phyloP scores from a whole-genome alignment of 2,797 vertebrate species.

The Danio choprae region DNA sequence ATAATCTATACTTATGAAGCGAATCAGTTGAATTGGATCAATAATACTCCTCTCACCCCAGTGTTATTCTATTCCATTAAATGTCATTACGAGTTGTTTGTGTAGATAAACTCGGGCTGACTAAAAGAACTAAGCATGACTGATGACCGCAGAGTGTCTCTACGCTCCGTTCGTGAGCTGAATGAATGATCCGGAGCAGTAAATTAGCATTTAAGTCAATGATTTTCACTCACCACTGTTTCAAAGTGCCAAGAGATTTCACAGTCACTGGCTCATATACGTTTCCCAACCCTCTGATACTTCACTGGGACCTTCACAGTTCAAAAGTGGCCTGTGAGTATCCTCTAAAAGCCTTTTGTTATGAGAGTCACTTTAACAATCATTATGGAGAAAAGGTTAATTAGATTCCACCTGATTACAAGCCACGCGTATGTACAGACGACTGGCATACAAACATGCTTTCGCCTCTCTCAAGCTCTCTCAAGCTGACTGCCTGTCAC shows the following conservation, averaged over 20 bases:
- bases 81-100: slow-evolving; percentile 54
- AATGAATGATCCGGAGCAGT: slow-evolving; percentile 52
- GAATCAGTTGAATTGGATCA: slow-evolving; percentile 33
- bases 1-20: slow-evolving; percentile 34
- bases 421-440: slow-evolving; percentile 71
- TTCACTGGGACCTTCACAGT: slow-evolving; percentile 24
- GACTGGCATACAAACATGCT: slow-evolving; percentile 73
- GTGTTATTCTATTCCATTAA: slow-evolving; percentile 50
- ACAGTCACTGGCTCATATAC: slow-evolving; percentile 48
- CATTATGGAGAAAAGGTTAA: slow-evolving; percentile 76
- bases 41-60: slow-evolving; percentile 1
- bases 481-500: slow-evolving; percentile 61
- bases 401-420: slow-evolving; percentile 75
- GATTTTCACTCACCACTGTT: slow-evolving; percentile 55
- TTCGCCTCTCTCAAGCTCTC: slow-evolving; percentile 63
- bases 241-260: slow-evolving; percentile 50
- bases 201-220: slow-evolving; percentile 59
- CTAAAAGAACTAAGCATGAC: slow-evolving; percentile 39
- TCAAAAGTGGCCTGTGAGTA: slow-evolving; percentile 23
- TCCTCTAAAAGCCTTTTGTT: slow-evolving; percentile 69
- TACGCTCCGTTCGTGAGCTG: slow-evolving; percentile 30
- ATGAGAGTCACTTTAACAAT: slow-evolving; percentile 73
- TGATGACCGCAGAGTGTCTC: slow-evolving; percentile 54
- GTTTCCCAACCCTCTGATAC: slow-evolving; percentile 31
- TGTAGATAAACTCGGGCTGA: slow-evolving; percentile 48